These are phyloP conservation scores for Galeopterus variegatus DNA, from an alignment of 2,113 vertebrate species.

Conservation along the genomic window DNA sequence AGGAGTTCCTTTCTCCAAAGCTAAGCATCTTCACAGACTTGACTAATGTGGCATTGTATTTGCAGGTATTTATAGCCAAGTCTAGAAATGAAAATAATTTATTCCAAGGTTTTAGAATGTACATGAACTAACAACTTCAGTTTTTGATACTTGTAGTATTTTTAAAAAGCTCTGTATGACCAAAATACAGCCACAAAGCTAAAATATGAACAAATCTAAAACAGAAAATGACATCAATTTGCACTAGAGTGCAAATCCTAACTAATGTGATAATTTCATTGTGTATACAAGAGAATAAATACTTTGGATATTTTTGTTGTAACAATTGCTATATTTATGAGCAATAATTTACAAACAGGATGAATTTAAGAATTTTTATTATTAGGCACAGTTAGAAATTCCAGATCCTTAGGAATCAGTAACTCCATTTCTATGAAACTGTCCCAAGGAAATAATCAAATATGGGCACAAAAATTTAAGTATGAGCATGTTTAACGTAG, in stretches of 20 bases:
- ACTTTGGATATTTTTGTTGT: background rate
- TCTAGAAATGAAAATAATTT: conserved; percentile 23
- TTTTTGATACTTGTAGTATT: background rate
- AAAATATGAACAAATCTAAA: conserved; percentile 29
- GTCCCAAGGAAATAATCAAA: conserved; percentile 18
- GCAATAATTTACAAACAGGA: background rate
- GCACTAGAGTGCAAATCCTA: background rate
- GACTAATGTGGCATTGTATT: background rate
- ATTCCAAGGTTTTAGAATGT: background rate
- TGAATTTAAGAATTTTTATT: background rate
- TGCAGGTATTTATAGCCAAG: conserved; percentile 13
- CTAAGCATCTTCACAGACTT: background rate
- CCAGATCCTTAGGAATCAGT: background rate
- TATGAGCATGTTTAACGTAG: background rate
- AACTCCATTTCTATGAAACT: background rate
- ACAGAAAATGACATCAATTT: background rate
- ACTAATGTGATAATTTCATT: background rate
- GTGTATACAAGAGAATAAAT: background rate
- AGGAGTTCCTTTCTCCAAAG: background rate
- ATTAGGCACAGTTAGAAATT: background rate
- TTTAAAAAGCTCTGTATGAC: background rate
- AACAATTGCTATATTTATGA: background rate
- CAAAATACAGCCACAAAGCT: background rate
- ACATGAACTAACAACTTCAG: background rate
- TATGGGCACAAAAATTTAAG: background rate